Conservation (phyloP, 2,888 invertebrate genomes). For the Cheilosia grossa region DNA sequence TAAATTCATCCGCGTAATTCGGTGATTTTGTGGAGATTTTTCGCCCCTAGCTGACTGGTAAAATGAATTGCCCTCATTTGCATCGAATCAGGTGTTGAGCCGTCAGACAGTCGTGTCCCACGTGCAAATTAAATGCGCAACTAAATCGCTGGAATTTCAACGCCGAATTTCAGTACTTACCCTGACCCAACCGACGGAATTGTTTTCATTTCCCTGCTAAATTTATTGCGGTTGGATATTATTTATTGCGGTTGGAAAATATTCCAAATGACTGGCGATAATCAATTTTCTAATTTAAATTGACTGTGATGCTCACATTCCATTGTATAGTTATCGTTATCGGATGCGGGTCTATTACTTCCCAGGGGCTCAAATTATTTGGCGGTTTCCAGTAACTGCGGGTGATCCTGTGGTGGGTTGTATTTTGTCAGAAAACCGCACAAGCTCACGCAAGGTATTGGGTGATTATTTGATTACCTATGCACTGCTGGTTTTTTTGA, state of each 20-base stretch:
- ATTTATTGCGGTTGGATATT: not conserved
- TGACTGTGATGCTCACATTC: not conserved
- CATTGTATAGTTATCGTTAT: not conserved
- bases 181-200: not conserved
- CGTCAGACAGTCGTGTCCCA: constrained; percentile 8
- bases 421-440: constrained; percentile 10
- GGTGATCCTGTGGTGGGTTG: constrained; percentile 7
- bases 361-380: not conserved
- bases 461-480: constrained; percentile 35
- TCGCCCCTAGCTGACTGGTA: constrained; percentile 12
- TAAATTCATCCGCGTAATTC: constrained; percentile 51
- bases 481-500: not conserved
- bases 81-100: constrained; percentile 24
- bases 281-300: constrained; percentile 36
- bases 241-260: not conserved
- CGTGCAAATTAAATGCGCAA: constrained; percentile 38
- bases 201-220: not conserved
- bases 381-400: not conserved
- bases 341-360: constrained; percentile 7
- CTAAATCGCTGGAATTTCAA: constrained; percentile 25
- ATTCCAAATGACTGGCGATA: not conserved
- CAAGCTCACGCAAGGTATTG: not conserved
- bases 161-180: constrained; percentile 7
- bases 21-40: constrained; percentile 30
- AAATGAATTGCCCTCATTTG: constrained; percentile 60